Evolutionary conservation across 2,888 invertebrate species (phyloP).

Genomic region (Drosophila mimetica): DNA sequence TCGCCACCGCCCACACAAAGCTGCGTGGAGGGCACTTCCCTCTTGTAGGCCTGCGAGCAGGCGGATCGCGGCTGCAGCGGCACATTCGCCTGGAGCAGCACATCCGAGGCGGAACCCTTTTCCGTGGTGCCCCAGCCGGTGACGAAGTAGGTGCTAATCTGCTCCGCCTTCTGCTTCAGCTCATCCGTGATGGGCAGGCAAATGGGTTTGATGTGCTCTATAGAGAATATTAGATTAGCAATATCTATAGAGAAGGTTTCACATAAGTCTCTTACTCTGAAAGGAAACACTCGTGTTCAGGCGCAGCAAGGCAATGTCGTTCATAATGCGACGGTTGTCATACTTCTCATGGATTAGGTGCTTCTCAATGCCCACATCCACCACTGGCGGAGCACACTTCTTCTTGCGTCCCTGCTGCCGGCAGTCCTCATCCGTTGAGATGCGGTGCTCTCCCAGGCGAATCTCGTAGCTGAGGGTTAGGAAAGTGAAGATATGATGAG

Average conservation of each 20-base stretch:
- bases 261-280: conserved; percentile 57
- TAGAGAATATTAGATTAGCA: background rate
- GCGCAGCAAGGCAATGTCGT: conserved; percentile 76
- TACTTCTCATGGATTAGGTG: conserved; percentile 64
- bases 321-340: conserved; percentile 40
- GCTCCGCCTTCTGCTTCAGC: conserved; percentile 57
- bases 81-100: conserved; percentile 69
- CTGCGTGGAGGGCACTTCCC: conserved; percentile 78
- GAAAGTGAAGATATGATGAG: background rate
- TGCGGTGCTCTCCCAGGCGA: conserved; percentile 76
- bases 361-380: conserved; percentile 71
- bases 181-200: conserved; percentile 71
- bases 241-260: fast-evolving
- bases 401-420: conserved; percentile 58
- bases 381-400: conserved; percentile 71
- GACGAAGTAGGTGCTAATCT: conserved; percentile 57
- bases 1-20: conserved; percentile 84
- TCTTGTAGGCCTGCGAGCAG: conserved; percentile 55
- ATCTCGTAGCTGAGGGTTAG: conserved; percentile 53
- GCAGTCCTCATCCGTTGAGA: conserved; percentile 69
- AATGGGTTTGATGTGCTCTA: conserved; percentile 72
- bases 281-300: conserved; percentile 59
- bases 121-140: conserved; percentile 79
- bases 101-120: conserved; percentile 70
- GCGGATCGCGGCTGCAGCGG: conserved; percentile 55